Percentiles rank a stretch among this genome's conserved stretches.
phyloP scores from a whole-genome alignment of 2,113 vertebrate genomes.

The Plecotus auritus region DNA sequence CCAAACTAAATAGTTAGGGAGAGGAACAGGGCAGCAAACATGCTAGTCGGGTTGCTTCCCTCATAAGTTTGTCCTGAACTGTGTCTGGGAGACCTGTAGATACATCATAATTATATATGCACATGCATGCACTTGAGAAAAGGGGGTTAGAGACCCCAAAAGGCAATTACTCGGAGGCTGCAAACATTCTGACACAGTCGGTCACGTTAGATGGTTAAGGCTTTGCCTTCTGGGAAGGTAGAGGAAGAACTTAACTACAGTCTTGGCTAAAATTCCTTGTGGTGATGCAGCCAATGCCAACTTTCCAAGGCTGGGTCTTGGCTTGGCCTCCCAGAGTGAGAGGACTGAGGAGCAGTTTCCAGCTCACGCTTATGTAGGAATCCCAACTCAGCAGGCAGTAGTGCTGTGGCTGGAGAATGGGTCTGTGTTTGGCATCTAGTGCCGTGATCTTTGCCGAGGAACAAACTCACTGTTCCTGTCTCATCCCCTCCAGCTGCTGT shows the following conservation, averaged over 20 bases:
- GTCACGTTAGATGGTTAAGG: background rate
- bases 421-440: background rate
- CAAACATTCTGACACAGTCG: background rate
- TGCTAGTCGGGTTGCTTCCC: background rate
- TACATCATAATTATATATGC: background rate
- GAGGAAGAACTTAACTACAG: rapidly evolving
- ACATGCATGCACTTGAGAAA: background rate
- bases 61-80: background rate
- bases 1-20: background rate
- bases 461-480: constrained; percentile 34
- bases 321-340: background rate
- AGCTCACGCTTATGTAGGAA: rapidly evolving
- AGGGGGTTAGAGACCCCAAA: background rate
- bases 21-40: background rate
- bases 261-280: background rate
- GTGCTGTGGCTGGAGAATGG: rapidly evolving
- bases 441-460: background rate
- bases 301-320: background rate
- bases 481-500: constrained; percentile 84
- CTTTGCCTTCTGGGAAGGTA: background rate
- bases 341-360: background rate
- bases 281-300: background rate
- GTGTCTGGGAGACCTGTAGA: background rate
- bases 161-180: background rate
- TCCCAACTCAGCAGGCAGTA: background rate